Percentiles rank a stretch among this genome's conserved stretches.
Evolutionary conservation across 1,140 invertebrate species (phyloP).

Genomic region (Cydia pomonella): DNA sequence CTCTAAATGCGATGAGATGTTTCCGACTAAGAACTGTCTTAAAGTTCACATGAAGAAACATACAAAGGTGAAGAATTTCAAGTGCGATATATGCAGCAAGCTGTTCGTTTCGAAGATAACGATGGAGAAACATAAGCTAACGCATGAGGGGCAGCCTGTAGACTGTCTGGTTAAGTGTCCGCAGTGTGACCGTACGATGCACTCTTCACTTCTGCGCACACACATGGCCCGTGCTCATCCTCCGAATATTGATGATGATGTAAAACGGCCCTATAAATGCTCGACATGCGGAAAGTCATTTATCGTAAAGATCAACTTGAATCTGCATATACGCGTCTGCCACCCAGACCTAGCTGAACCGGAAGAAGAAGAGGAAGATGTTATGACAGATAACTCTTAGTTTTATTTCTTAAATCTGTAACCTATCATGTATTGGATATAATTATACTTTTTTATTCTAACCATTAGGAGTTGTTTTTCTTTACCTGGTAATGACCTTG

Average conservation of each 20-base stretch:
- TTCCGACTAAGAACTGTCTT: slow-evolving; percentile 84
- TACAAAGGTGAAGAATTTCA: slow-evolving; percentile 77
- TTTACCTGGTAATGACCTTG: slow-evolving; percentile 6
- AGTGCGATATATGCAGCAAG: slow-evolving; percentile 78
- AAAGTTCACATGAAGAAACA: slow-evolving; percentile 81
- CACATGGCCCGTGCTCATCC: slow-evolving; percentile 67
- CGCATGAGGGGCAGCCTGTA: slow-evolving; percentile 69
- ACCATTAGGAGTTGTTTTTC: slow-evolving; percentile 31
- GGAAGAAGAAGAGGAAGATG: slow-evolving; percentile 72
- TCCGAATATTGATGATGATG: slow-evolving; percentile 62
- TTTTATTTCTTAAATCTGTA: slow-evolving; percentile 43
- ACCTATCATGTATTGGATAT: slow-evolving; percentile 66
- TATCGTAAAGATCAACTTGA: slow-evolving; percentile 75
- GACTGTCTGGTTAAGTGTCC: slow-evolving; percentile 73
- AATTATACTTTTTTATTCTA: slow-evolving; percentile 74
- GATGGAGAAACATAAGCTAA: slow-evolving; percentile 73
- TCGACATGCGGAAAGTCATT: slow-evolving; percentile 72
- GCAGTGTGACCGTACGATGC: slow-evolving; percentile 72
- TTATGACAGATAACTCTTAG: slow-evolving; percentile 75
- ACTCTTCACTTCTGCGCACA: slow-evolving; percentile 68
- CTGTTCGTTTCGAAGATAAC: slow-evolving; percentile 79
- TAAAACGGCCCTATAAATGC: slow-evolving; percentile 73
- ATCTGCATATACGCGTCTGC: slow-evolving; percentile 71
- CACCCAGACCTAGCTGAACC: slow-evolving; percentile 72
- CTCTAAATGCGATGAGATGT: slow-evolving; percentile 85